Evolutionary conservation across 2,113 vertebrate species (phyloP).

Genomic region (Spheniscus mendiculus): DNA sequence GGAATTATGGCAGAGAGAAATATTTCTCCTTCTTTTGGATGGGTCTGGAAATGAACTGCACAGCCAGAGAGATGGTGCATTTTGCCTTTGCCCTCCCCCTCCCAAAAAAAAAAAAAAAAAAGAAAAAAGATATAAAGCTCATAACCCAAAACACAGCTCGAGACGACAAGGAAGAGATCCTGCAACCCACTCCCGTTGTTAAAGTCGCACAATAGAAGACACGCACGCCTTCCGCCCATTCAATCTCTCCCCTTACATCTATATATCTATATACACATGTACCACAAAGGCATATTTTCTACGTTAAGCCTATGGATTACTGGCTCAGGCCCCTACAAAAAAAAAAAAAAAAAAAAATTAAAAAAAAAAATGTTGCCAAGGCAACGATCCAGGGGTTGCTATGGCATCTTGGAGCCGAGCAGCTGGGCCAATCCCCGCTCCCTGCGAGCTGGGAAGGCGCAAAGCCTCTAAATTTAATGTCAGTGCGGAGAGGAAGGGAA

Average conservation of each 20-base stretch:
- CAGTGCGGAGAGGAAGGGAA: slow-evolving; percentile 84
- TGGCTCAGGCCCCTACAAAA: slow-evolving; percentile 80
- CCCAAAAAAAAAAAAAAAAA: background rate
- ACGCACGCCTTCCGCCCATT: slow-evolving; percentile 3
- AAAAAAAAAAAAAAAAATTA: slow-evolving; percentile 8
- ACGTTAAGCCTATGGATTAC: slow-evolving; percentile 84
- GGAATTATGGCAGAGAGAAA: background rate
- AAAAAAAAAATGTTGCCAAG: slow-evolving; percentile 85
- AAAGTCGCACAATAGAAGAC: background rate
- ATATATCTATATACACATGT: slow-evolving; percentile 28
- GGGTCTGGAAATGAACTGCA: background rate
- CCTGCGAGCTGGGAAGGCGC: slow-evolving; percentile 84
- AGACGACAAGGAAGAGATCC: background rate
- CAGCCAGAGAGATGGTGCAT: background rate
- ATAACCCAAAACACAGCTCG: background rate
- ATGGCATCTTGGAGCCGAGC: slow-evolving; percentile 94
- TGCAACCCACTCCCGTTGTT: background rate
- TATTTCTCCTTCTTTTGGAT: background rate
- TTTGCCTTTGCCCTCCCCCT: background rate
- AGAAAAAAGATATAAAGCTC: background rate
- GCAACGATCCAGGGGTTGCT: slow-evolving; percentile 97
- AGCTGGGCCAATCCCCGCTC: slow-evolving; percentile 94
- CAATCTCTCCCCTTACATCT: slow-evolving; percentile 60
- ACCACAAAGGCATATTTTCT: slow-evolving; percentile 61
- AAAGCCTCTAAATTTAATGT: slow-evolving; percentile 85